Evolutionary conservation across 2,797 vertebrate genomes (phyloP).

Genomic region (Gallirallus australis): DNA sequence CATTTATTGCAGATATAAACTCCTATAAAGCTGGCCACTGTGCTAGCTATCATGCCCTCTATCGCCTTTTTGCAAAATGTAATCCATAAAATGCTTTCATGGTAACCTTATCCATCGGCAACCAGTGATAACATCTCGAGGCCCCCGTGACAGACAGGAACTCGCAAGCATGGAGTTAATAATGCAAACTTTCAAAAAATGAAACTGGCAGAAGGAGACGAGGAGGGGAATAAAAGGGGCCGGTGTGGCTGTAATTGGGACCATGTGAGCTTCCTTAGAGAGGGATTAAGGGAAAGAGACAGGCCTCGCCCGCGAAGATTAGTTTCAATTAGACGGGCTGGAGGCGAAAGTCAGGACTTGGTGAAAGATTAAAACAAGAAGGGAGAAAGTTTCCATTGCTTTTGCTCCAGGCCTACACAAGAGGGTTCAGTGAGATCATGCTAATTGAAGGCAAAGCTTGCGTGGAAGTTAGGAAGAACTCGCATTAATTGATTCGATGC

Average conservation of each 20-base stretch:
- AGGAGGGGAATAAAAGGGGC: slow-evolving; percentile 88
- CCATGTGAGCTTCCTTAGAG: slow-evolving; percentile 96
- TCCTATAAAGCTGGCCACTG: slow-evolving; percentile 58
- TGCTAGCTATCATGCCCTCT: slow-evolving; percentile 78
- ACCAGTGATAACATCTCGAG: slow-evolving; percentile 95
- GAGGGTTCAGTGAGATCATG: slow-evolving; percentile 79
- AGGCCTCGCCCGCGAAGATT: slow-evolving; percentile 95
- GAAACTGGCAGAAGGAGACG: slow-evolving; percentile 82
- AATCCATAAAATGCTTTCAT: slow-evolving; percentile 95
- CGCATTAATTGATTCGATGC: slow-evolving; percentile 76
- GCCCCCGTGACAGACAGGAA: slow-evolving; percentile 97
- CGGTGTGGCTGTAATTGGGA: slow-evolving; percentile 95
- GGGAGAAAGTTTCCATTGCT: slow-evolving; percentile 82
- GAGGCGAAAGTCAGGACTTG: slow-evolving; percentile 89
- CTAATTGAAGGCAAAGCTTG: slow-evolving; percentile 82
- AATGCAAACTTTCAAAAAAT: slow-evolving; percentile 92
- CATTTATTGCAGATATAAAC: slow-evolving; percentile 46
- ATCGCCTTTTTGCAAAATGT: slow-evolving; percentile 83
- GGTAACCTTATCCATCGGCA: slow-evolving; percentile 93
- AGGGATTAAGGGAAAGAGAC: slow-evolving; percentile 96
- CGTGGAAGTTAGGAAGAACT: slow-evolving; percentile 73
- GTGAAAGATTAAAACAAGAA: slow-evolving; percentile 88
- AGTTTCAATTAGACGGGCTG: slow-evolving; percentile 99
- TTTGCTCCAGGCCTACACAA: slow-evolving; percentile 76
- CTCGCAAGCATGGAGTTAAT: slow-evolving; percentile 96